These are phyloP conservation scores for Sebastes nivosus DNA, from an alignment of 2,797 vertebrate genomes.

Conservation along the genomic window DNA sequence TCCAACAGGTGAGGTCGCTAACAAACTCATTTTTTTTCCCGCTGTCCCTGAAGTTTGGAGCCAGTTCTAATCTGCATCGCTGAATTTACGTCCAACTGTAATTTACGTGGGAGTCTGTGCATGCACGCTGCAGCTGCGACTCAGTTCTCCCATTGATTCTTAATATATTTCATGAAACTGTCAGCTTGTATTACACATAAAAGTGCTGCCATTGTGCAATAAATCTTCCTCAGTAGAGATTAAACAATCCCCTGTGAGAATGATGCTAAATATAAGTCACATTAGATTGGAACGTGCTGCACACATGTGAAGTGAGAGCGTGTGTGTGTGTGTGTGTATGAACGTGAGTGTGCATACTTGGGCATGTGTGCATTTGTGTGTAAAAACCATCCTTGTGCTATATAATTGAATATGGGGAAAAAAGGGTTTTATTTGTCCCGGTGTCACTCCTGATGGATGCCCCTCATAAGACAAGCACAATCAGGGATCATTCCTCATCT, in stretches of 20 bases:
- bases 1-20: slow-evolving; percentile 51
- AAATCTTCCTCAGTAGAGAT: slow-evolving; percentile 56
- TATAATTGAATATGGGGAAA: slow-evolving; percentile 74
- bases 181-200: slow-evolving; percentile 55
- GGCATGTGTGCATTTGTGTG: slow-evolving; percentile 26
- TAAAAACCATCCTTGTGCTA: slow-evolving; percentile 10
- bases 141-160: slow-evolving; percentile 45
- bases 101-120: slow-evolving; percentile 35
- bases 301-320: background rate
- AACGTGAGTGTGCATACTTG: background rate
- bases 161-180: slow-evolving; percentile 61
- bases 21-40: slow-evolving; percentile 19
- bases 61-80: slow-evolving; percentile 29
- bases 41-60: slow-evolving; percentile 17
- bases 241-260: slow-evolving; percentile 39
- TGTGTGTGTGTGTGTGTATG: background rate
- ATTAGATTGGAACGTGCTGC: slow-evolving; percentile 22
- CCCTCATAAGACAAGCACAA: slow-evolving; percentile 83
- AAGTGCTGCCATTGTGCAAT: slow-evolving; percentile 23
- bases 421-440: slow-evolving; percentile 75
- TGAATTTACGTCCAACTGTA: slow-evolving; percentile 35
- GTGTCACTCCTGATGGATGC: slow-evolving; percentile 83
- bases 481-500: slow-evolving; percentile 82
- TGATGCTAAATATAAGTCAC: slow-evolving; percentile 49
- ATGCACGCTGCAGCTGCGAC: slow-evolving; percentile 39